Conservation (phyloP, 2,113 vertebrate species). For the Pelecanoides urinatrix region DNA sequence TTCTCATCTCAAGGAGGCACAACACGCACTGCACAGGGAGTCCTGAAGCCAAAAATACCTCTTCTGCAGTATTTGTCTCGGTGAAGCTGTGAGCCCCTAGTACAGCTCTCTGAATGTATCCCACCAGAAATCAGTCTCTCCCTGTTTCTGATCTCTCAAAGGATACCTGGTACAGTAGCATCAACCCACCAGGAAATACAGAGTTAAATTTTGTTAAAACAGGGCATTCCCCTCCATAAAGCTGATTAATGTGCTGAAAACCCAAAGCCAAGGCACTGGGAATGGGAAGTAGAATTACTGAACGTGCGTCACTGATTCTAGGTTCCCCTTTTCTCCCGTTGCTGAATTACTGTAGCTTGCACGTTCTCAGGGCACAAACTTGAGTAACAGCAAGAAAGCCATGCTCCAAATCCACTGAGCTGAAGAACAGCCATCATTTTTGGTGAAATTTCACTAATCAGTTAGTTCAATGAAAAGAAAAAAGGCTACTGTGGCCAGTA, state of each 20-base stretch:
- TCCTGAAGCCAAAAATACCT: not conserved
- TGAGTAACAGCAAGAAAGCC: slow-evolving; percentile 11
- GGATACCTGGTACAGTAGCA: not conserved
- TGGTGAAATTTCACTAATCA: slow-evolving; percentile 41
- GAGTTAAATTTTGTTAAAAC: slow-evolving; percentile 12
- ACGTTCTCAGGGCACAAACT: not conserved
- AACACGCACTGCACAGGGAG: not conserved
- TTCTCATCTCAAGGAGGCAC: not conserved
- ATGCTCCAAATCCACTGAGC: slow-evolving; percentile 28
- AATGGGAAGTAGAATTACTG: slow-evolving; percentile 44
- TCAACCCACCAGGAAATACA: not conserved
- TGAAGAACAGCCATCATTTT: slow-evolving; percentile 21
- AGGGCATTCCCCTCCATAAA: not conserved
- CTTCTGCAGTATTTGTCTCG: not conserved
- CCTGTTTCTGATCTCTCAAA: not conserved
- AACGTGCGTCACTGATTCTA: slow-evolving; percentile 6
- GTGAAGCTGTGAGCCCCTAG: not conserved
- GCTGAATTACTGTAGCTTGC: slow-evolving; percentile 41
- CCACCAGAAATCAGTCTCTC: not conserved
- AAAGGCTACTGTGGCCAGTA: not conserved
- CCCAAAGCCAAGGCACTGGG: not conserved
- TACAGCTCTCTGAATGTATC: not conserved
- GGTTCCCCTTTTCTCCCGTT: slow-evolving; percentile 47
- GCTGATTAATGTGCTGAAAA: slow-evolving; percentile 22
- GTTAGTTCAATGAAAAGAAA: not conserved